Base-by-base conservation (phyloP, 1,140 invertebrate species). In the Sweltsa coloradensis region DNA sequence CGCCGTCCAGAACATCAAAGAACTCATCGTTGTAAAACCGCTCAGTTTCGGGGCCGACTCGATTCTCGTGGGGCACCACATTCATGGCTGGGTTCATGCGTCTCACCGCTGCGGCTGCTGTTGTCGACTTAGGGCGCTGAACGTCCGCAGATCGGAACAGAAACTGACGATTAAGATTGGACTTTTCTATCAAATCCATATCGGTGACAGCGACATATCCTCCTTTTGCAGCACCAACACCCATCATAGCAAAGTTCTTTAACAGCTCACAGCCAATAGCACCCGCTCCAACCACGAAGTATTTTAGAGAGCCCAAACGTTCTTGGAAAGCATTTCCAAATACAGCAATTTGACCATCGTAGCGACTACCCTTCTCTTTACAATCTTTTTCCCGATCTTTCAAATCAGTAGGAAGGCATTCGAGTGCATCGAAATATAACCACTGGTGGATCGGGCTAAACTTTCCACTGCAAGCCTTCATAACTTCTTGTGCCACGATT, bases 141-240 rank as follows among this genome's bases (percentile, higher is more conserved):
- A 99, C 93, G 71, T 99, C 93, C 47, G 81, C 76, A 2, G 89
- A 83, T 52, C 95, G 73, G 72, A 99, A 99, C 4, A 99, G 73
- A 68, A 99, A 99, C 69, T 99, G 96, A 47, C 96, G 72, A 70
- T 99, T 99, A 44, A 99, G 74, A 70, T 99, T 99, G 9, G 92
- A 97, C 62, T 96, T 95, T 69, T 99, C 96, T 57, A 99, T 99
- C 41, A 92, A 78, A 70, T 99, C 96, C 95, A 99, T 99, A 60
- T 99, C 96, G 23, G 96, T 99, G 11, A 99, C 83, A 26, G 79
- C 81, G 3, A 97, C 70, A 55, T 72, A 67, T 3, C 87, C 89
- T 45, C 75, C 75, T 43, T 54, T 95, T 57, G 76, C 51, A 34
- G 80, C 75, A 39, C 83, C 91, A 13, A 98, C 67, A 16, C 96